phyloP scores from a whole-genome alignment of 1,140 invertebrate genomes.

The Drosophila persimilis region DNA sequence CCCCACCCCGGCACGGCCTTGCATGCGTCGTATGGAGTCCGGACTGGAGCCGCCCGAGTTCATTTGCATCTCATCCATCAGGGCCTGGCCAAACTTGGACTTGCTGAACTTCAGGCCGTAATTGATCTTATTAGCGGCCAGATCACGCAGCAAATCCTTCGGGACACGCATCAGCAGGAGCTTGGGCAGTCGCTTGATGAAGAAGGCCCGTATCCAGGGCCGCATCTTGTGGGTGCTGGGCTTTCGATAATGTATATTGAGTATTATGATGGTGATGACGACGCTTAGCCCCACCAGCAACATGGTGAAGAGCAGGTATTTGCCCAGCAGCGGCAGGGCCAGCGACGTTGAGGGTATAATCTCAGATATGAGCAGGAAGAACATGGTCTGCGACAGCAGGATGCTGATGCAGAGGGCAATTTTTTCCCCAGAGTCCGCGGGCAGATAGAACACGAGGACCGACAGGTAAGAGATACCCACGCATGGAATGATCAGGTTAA shows the following conservation, averaged over 20 bases:
- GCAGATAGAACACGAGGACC: conserved; percentile 97
- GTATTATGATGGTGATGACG: conserved; percentile 97
- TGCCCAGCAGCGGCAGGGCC: conserved; percentile 97
- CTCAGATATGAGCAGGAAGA: conserved; percentile 98
- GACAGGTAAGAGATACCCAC: conserved; percentile 96
- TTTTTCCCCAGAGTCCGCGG: conserved; percentile 99
- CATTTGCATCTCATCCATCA: conserved; percentile 87
- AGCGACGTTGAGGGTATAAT: conserved; percentile 99
- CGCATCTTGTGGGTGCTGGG: conserved; percentile 99
- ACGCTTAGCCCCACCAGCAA: conserved; percentile 98
- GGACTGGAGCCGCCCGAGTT: conserved; percentile 89
- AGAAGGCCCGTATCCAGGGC: conserved; percentile 94
- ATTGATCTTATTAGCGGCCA: conserved; percentile 90
- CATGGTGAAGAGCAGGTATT: conserved; percentile 99
- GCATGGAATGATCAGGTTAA: conserved; percentile 97
- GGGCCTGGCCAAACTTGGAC: conserved; percentile 87
- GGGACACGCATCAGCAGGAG: conserved; percentile 93
- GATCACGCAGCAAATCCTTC: conserved; percentile 90
- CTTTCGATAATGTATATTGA: conserved; percentile 99
- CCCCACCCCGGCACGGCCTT: conserved; percentile 87
- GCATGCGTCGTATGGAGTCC: conserved; percentile 87
- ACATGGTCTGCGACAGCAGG: conserved; percentile 99
- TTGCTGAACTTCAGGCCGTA: conserved; percentile 85
- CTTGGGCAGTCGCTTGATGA: conserved; percentile 93
- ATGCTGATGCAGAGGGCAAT: conserved; percentile 99